phyloP scores from a whole-genome alignment of 1,140 invertebrate species.

The Polypedilum vanderplanki region DNA sequence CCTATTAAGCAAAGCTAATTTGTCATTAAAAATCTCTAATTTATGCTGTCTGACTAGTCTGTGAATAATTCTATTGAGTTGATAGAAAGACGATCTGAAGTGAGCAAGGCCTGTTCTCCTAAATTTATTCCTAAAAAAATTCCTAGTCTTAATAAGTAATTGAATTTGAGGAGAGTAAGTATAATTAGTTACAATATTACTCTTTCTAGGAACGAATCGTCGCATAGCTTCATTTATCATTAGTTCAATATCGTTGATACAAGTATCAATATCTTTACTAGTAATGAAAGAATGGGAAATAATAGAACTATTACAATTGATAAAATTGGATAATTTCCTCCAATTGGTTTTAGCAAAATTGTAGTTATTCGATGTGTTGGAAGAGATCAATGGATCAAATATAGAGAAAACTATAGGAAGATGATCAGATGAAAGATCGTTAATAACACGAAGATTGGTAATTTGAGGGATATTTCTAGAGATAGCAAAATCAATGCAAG shows the following conservation, averaged over 20 bases:
- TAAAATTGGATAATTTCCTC: background rate
- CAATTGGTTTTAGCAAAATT: background rate
- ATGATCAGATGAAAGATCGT: background rate
- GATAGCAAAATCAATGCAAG: background rate
- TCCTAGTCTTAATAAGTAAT: background rate
- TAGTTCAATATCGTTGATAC: too few relatives aligned
- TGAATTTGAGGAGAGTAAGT: background rate
- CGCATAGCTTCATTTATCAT: too few relatives aligned
- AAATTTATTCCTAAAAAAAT: background rate
- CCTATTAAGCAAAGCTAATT: background rate
- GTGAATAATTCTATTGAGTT: background rate
- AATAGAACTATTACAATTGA: too few relatives aligned
- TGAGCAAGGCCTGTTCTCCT: background rate
- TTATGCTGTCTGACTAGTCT: background rate
- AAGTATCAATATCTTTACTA: too few relatives aligned
- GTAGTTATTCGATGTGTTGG: background rate
- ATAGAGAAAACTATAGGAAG: background rate
- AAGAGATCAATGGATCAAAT: background rate
- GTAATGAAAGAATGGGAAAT: too few relatives aligned
- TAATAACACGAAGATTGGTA: background rate
- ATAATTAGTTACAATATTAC: background rate
- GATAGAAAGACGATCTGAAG: background rate
- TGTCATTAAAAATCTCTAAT: background rate
- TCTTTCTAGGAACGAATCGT: background rate
- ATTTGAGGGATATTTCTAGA: background rate